These are phyloP conservation scores for Athrips mouffetella DNA, from an alignment of 2,888 invertebrate species.

Conservation along the genomic window DNA sequence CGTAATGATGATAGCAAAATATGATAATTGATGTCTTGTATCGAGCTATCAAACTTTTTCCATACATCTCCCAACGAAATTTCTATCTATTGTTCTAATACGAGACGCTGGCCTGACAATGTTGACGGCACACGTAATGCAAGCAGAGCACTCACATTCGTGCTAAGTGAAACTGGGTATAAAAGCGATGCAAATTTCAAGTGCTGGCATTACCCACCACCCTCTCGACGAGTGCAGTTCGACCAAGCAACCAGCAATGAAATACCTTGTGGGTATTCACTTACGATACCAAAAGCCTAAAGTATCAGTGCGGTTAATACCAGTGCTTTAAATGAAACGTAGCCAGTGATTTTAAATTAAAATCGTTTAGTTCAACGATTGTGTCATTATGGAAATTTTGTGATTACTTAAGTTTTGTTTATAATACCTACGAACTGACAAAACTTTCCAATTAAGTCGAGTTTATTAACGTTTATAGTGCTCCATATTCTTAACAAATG, in stretches of 20 bases:
- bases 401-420: conserved; percentile 1
- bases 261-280: conserved; percentile 67
- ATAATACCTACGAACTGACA: neutral
- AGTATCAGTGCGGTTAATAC: conserved; percentile 22
- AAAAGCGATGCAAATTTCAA: conserved; percentile 75
- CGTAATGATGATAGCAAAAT: conserved; percentile 40
- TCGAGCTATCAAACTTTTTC: conserved; percentile 43
- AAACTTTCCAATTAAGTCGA: neutral
- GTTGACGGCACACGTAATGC: conserved; percentile 57
- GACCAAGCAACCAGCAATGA: conserved; percentile 51
- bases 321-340: conserved; percentile 17
- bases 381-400: conserved; percentile 15
- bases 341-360: neutral
- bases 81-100: conserved; percentile 73
- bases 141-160: conserved; percentile 58
- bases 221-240: conserved; percentile 57
- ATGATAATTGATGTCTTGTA: conserved; percentile 29
- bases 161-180: conserved; percentile 70
- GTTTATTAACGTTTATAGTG: neutral
- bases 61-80: conserved; percentile 57
- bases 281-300: neutral
- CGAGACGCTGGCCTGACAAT: conserved; percentile 65
- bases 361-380: conserved; percentile 8
- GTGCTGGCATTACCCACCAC: conserved; percentile 67
- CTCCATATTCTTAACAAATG: too few relatives aligned